phyloP scores from a whole-genome alignment of 2,888 invertebrate genomes.

The Drosophila stalkeri region DNA sequence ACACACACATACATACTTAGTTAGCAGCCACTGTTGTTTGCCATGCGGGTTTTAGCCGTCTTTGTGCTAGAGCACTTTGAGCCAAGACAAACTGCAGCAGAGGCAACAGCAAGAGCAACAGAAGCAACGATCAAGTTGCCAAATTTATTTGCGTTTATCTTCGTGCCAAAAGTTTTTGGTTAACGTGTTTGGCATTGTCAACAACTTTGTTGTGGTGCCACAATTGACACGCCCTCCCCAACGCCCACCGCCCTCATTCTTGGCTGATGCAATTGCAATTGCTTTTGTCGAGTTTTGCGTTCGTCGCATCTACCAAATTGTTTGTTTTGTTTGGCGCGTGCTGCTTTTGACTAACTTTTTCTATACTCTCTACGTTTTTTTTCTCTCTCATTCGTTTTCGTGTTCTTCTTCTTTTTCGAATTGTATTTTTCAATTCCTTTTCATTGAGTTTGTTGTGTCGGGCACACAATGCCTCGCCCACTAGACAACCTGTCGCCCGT shows the following conservation, averaged over 20 bases:
- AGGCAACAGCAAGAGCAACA: conserved; percentile 10
- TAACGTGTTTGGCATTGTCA: conserved; percentile 78
- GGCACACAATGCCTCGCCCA: conserved; percentile 42
- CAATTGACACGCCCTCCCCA: conserved; percentile 43
- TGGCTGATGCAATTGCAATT: conserved; percentile 66
- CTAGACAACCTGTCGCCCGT: conserved; percentile 29
- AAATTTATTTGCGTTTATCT: conserved; percentile 78
- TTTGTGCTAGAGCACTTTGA: conserved; percentile 45
- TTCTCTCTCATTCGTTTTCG: conserved; percentile 5
- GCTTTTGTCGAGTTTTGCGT: conserved; percentile 71
- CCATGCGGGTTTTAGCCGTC: conserved; percentile 43
- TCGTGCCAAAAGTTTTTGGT: conserved; percentile 75
- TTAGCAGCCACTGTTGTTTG: conserved; percentile 40
- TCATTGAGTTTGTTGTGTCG: conserved; percentile 43
- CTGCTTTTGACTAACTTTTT: conserved; percentile 51
- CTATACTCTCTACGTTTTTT: conserved; percentile 2
- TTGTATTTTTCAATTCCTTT: conserved; percentile 25
- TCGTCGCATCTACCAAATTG: conserved; percentile 66
- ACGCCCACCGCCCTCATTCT: background rate
- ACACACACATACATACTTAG: background rate
- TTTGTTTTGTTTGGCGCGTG: conserved; percentile 73
- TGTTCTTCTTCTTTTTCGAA: conserved; percentile 12
- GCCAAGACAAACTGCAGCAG: conserved; percentile 36
- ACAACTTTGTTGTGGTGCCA: conserved; percentile 76
- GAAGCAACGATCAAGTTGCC: conserved; percentile 64